These are phyloP conservation scores for Podocnemis expansa DNA, from an alignment of 2,113 vertebrate genomes.

Conservation along the genomic window DNA sequence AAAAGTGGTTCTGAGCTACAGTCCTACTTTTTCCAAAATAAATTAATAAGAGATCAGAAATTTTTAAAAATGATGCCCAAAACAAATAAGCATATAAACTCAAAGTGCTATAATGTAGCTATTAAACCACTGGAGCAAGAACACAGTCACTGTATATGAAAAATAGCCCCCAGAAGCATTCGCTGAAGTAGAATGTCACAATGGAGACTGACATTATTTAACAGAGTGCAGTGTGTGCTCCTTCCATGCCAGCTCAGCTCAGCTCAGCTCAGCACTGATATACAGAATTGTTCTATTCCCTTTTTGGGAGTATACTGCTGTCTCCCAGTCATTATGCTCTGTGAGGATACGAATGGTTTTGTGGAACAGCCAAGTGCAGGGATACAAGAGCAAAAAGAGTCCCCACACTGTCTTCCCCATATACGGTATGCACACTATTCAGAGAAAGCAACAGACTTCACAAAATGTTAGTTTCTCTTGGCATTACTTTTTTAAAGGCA, in stretches of 20 bases:
- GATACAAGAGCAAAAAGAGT: background rate
- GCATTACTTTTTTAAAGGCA: background rate
- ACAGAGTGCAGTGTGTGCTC: background rate
- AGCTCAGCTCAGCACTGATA: background rate
- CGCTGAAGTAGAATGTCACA: background rate
- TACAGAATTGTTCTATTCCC: background rate
- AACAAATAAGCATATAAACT: background rate
- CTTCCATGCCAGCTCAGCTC: background rate
- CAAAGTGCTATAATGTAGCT: background rate
- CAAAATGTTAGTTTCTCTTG: background rate
- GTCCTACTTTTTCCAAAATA: background rate
- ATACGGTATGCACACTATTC: background rate
- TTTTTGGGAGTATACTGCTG: background rate
- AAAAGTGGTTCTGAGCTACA: background rate
- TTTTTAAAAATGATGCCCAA: background rate
- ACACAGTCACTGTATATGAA: background rate
- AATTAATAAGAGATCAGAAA: background rate
- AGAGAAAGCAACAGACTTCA: background rate
- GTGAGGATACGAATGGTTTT: background rate
- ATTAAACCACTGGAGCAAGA: rapidly evolving
- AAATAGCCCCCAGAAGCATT: background rate
- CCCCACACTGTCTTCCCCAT: rapidly evolving
- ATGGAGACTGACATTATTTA: background rate
- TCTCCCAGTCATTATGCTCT: background rate
- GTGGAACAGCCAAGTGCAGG: background rate